Base-by-base conservation (phyloP, 1,140 invertebrate genomes). In the Calephelis virginiensis region DNA sequence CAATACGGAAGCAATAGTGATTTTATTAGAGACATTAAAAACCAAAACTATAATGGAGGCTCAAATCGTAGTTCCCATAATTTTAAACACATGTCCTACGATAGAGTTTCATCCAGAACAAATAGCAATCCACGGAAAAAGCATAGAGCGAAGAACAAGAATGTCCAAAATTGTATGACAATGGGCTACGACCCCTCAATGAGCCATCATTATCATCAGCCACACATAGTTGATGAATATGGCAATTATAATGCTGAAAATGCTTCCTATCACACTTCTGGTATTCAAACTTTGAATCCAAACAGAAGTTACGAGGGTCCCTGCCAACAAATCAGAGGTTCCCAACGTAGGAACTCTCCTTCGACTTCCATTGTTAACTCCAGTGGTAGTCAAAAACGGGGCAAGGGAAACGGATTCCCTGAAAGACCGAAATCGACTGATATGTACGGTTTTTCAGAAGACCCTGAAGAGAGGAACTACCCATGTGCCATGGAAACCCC, bases 341-440 rank as follows among this genome's bases (percentile, higher is more conserved):
- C 91, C 0, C 89, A 91, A 64, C 81, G 90, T 0, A 77, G 90
- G 8, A 89, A 89, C 83, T 89, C 92, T 59, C 85, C 87, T 60
- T 82, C 92, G 0, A 81, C 86, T 6, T 87, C 89, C 1, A 81
- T 89, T 73, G 80, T 86, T 1, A 91, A 89, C 66, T 90, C 89
- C 7, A 91, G 89, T 64, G 90, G 90, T 6, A 91, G 89, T 68
- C 89, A 91, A 65, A 91, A 91, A 64, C 81, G 90, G 7, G 87
- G 90, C 6, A 91, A 92, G 64, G 79, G 73, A 11, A 87, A 83
- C 17, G 73, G 77, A 0, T 89, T 86, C 64, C 86, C 90, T 6
- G 89, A 91, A 38, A 82, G 91, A 60, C 90, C 91, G 0, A 93
- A 93, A 71, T 92, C 92, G 10, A 93, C 92, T 43, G 92, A 93